phyloP scores from a whole-genome alignment of 37 sponge, comb jelly and placozoan genomes.

The Trichoplax adhaerens region DNA sequence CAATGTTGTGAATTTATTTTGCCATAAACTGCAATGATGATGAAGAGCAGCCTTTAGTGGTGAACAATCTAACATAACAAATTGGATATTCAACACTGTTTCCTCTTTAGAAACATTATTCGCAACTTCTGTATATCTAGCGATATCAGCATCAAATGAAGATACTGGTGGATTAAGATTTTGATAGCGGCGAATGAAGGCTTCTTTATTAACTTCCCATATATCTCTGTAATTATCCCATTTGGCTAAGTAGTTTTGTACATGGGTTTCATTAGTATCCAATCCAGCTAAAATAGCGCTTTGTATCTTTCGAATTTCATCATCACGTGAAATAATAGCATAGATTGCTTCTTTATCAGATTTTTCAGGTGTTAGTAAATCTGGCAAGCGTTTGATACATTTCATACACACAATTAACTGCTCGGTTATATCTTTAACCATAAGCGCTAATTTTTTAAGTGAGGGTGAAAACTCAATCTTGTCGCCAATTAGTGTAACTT shows the following conservation, averaged over 20 bases:
- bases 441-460: slow-evolving; percentile 42
- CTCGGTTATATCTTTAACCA: slow-evolving; percentile 35
- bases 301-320: slow-evolving; percentile 74
- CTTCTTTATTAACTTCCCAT: slow-evolving; percentile 64
- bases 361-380: slow-evolving; percentile 46
- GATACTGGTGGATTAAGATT: slow-evolving; percentile 59
- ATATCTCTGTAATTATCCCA: slow-evolving; percentile 32
- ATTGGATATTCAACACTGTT: slow-evolving; percentile 76
- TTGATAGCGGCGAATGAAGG: slow-evolving; percentile 82
- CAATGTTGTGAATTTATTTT: slow-evolving; percentile 65
- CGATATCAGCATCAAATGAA: slow-evolving; percentile 65
- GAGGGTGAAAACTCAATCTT: slow-evolving; percentile 70
- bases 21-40: slow-evolving; percentile 86
- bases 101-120: slow-evolving; percentile 84
- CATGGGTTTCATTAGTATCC: slow-evolving; percentile 26
- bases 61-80: slow-evolving; percentile 89
- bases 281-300: slow-evolving; percentile 45
- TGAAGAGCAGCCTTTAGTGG: slow-evolving; percentile 70
- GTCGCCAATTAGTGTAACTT: slow-evolving; percentile 35
- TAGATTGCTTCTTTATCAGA: slow-evolving; percentile 32
- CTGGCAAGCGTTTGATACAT: slow-evolving; percentile 58
- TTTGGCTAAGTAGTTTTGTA: slow-evolving; percentile 19
- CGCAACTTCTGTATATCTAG: slow-evolving; percentile 64
- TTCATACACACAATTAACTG: slow-evolving; percentile 41
- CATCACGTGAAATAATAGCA: slow-evolving; percentile 63